Evolutionary conservation across 2,113 vertebrate genomes (phyloP).

Genomic region (Microcebus tavaratra): DNA sequence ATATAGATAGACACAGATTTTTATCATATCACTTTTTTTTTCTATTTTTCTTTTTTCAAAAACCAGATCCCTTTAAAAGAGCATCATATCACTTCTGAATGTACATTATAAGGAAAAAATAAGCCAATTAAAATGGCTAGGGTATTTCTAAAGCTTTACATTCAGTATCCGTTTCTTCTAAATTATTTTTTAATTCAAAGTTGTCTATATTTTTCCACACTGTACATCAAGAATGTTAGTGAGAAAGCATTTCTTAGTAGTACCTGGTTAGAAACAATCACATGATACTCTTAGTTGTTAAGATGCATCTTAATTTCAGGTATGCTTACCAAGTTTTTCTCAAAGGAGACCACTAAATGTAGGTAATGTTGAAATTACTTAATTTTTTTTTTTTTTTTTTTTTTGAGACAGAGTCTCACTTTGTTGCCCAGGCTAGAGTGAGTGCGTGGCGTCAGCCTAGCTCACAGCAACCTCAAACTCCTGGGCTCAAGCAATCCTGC

Average conservation of each 20-base stretch:
- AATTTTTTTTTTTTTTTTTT: neutral
- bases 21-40: neutral
- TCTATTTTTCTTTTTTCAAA: too few relatives aligned
- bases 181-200: neutral
- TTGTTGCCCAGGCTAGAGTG: too few relatives aligned
- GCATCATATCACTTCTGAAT: neutral
- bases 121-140: constrained; percentile 8
- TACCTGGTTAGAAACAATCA: neutral
- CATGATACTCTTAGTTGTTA: neutral
- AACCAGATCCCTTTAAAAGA: too few relatives aligned
- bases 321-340: constrained; percentile 20
- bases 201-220: neutral
- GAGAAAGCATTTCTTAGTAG: neutral
- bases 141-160: neutral
- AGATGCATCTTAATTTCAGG: neutral
- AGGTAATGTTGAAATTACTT: neutral
- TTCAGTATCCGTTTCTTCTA: neutral
- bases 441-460: too few relatives aligned
- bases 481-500: too few relatives aligned
- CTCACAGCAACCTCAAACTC: too few relatives aligned
- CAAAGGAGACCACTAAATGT: neutral
- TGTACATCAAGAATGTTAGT: neutral
- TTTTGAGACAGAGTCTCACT: too few relatives aligned
- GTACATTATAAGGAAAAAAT: neutral
- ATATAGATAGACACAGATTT: neutral